phyloP scores from a whole-genome alignment of 1,140 invertebrate species.

The Leucophenga varia region DNA sequence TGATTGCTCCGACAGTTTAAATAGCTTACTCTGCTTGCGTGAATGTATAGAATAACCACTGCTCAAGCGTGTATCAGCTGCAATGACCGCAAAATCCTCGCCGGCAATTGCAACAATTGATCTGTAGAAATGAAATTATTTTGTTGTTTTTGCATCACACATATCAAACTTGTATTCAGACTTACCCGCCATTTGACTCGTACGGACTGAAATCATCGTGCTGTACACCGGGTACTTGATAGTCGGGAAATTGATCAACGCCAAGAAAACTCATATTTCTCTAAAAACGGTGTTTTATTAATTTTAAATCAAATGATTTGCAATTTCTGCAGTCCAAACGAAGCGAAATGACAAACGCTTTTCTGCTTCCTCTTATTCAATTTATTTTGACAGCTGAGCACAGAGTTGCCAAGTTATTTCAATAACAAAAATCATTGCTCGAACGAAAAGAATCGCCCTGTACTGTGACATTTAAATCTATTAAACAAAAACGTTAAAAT shows the following conservation, averaged over 20 bases:
- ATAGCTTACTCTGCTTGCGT: conserved; percentile 83
- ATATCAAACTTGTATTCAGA: conserved; percentile 3
- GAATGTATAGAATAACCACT: conserved; percentile 88
- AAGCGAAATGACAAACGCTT: conserved; percentile 2
- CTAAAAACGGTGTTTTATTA: conserved; percentile 7
- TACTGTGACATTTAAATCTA: conserved; percentile 6
- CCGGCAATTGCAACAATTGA: conserved; percentile 92
- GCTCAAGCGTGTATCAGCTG: conserved; percentile 91
- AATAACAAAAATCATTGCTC: background rate
- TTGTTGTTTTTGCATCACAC: background rate
- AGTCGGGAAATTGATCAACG: conserved; percentile 65
- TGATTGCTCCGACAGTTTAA: conserved; percentile 75
- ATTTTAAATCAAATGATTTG: conserved; percentile 37
- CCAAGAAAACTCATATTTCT: conserved; percentile 30
- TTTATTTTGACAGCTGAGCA: no score
- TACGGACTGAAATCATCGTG: conserved; percentile 72
- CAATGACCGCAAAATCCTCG: conserved; percentile 82
- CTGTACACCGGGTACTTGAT: conserved; percentile 63
- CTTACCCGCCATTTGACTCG: conserved; percentile 75
- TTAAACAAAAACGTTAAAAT: conserved; percentile 11
- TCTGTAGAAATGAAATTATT: conserved; percentile 56
- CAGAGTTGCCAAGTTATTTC: conserved; percentile 5
- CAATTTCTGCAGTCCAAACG: conserved; percentile 27
- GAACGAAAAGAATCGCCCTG: background rate
- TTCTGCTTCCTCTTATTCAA: no score